A percentile compares a stretch with the other conserved stretches of the same genome.
phyloP scores from a whole-genome alignment of 2,888 invertebrate genomes.

The Dione vanillae region DNA sequence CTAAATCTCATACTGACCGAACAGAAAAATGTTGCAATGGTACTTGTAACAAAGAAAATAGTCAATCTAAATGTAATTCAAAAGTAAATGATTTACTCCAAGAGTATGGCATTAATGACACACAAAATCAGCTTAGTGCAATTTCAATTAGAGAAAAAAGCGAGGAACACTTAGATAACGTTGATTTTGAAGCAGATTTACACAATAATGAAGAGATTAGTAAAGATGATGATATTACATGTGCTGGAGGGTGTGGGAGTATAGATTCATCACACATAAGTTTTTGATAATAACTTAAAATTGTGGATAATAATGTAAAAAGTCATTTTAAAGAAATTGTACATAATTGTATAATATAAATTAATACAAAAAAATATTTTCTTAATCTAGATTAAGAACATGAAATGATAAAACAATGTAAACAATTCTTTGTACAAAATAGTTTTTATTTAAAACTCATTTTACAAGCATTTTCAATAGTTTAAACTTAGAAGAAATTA shows the following conservation, averaged over 20 bases:
- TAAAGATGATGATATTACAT: constrained; percentile 64
- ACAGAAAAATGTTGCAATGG: constrained; percentile 38
- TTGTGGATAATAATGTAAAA: no score
- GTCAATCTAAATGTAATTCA: constrained; percentile 31
- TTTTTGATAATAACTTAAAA: constrained; percentile 54
- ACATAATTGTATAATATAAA: neutral
- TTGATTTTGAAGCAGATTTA: constrained; percentile 39
- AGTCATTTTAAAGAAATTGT: neutral
- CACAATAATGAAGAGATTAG: constrained; percentile 48
- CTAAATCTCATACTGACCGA: constrained; percentile 22
- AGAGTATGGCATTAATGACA: constrained; percentile 44
- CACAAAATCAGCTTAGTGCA: neutral
- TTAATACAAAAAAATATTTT: neutral
- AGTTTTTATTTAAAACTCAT: constrained; percentile 52
- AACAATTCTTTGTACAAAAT: constrained; percentile 35
- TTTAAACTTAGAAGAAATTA: neutral
- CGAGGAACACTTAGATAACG: constrained; percentile 22
- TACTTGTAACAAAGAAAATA: constrained; percentile 21
- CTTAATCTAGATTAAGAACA: neutral
- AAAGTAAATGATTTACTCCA: constrained; percentile 45
- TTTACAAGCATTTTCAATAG: constrained; percentile 49
- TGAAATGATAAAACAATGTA: constrained; percentile 34
- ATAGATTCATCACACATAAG: constrained; percentile 64
- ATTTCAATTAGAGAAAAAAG: neutral
- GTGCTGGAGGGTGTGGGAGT: constrained; percentile 67